Evolutionary conservation across 37 sponge, comb jelly and placozoan species (phyloP).

Genomic region (Petrosia ficiformis): DNA sequence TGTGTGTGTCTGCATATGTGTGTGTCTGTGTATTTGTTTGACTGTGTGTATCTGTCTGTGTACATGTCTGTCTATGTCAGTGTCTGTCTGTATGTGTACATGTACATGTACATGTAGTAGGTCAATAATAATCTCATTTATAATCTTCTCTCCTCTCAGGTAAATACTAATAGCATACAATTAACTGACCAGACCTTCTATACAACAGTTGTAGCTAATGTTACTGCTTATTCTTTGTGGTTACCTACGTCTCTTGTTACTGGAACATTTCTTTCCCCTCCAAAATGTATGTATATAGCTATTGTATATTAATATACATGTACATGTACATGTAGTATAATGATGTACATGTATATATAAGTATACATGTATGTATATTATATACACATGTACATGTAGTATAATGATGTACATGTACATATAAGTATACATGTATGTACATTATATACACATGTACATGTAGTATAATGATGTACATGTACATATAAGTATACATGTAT

Average conservation of each 20-base stretch:
- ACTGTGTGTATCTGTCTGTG: too few species aligned
- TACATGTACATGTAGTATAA: neutral
- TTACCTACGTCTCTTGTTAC: neutral
- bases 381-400: too few species aligned
- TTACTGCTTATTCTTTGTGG: constrained; percentile 1
- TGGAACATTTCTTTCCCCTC: neutral
- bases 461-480: too few species aligned
- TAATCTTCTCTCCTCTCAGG: neutral
- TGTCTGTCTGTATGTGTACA: too few species aligned
- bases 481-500: too few species aligned
- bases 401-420: neutral
- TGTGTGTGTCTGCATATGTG: too few species aligned
- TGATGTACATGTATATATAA: neutral
- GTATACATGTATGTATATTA: too few species aligned
- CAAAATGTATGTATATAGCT: neutral
- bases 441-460: neutral
- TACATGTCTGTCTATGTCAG: too few species aligned
- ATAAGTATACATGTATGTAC: neutral
- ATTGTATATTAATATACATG: neutral
- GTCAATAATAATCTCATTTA: too few species aligned
- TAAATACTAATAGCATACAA: neutral
- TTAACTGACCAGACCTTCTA: neutral
- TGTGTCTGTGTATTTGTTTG: too few species aligned
- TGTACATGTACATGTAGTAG: too few species aligned
- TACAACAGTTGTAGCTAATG: neutral